These are phyloP conservation scores for Drosophila micromelanica DNA, from an alignment of 1,140 invertebrate species.

Conservation along the genomic window DNA sequence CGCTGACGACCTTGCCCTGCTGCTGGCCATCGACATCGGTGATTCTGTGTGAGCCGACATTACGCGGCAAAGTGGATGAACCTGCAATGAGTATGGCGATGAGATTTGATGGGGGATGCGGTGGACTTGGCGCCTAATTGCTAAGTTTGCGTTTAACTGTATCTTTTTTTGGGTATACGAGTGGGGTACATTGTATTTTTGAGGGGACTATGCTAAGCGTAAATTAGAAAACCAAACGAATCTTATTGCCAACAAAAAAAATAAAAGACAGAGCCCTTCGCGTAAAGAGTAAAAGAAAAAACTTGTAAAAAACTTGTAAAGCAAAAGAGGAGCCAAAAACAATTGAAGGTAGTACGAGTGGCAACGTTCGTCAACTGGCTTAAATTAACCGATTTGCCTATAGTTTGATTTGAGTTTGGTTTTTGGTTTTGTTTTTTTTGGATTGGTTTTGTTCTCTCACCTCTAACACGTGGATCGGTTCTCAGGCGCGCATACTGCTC, in stretches of 20 bases:
- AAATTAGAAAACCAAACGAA: conserved; percentile 7
- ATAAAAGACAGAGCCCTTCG: background rate
- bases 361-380: background rate
- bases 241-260: background rate
- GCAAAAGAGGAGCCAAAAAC: conserved; percentile 5
- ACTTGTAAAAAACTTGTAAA: background rate
- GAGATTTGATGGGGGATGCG: conserved; percentile 82
- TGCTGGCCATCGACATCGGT: conserved; percentile 78
- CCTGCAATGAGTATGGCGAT: conserved; percentile 86
- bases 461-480: conserved; percentile 93
- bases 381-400: conserved; percentile 22
- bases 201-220: conserved; percentile 4
- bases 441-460: conserved; percentile 66
- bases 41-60: conserved; percentile 89
- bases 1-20: conserved; percentile 90
- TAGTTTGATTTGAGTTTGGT: conserved; percentile 11
- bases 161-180: conserved; percentile 15
- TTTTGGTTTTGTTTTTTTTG: no score
- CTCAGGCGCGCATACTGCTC: conserved; percentile 95
- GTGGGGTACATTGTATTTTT: conserved; percentile 19
- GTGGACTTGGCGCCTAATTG: conserved; percentile 61
- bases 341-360: background rate
- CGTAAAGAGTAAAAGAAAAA: conserved; percentile 5
- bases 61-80: conserved; percentile 93
- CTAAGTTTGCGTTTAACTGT: conserved; percentile 27